Percentiles rank a stretch among this genome's conserved stretches.
phyloP scores from a whole-genome alignment of 2,113 vertebrate genomes.

The Anas platyrhynchos region DNA sequence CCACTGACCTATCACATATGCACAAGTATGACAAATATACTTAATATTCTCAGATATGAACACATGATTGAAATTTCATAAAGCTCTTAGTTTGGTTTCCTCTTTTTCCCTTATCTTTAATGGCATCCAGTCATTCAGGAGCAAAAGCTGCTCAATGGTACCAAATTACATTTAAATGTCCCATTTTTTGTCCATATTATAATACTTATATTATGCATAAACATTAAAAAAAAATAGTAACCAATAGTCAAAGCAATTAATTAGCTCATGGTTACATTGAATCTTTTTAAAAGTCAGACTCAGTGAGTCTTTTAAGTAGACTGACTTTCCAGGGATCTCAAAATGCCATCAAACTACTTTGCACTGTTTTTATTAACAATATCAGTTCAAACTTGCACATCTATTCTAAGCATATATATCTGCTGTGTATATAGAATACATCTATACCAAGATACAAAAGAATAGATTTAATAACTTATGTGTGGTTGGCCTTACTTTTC shows the following conservation, averaged over 20 bases:
- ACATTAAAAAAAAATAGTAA: background rate
- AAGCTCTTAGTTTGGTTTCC: background rate
- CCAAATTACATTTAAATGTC: slow-evolving; percentile 2
- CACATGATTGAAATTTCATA: background rate
- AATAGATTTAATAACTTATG: background rate
- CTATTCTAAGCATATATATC: background rate
- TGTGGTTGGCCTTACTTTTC: background rate
- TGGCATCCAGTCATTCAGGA: background rate
- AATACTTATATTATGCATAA: background rate
- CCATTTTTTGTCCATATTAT: background rate
- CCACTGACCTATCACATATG: background rate
- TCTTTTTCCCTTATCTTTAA: background rate
- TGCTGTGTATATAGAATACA: background rate
- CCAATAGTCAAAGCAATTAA: background rate
- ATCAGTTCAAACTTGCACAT: background rate
- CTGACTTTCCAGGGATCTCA: background rate
- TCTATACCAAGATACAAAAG: background rate
- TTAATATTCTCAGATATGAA: background rate
- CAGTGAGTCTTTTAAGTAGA: background rate
- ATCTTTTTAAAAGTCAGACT: background rate
- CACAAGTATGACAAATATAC: background rate
- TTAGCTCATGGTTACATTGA: background rate
- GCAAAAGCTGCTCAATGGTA: background rate
- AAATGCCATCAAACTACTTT: background rate
- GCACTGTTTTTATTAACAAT: background rate